These are phyloP conservation scores for Gadopsis marmoratus DNA, from an alignment of 2,797 vertebrate species.

Conservation along the genomic window DNA sequence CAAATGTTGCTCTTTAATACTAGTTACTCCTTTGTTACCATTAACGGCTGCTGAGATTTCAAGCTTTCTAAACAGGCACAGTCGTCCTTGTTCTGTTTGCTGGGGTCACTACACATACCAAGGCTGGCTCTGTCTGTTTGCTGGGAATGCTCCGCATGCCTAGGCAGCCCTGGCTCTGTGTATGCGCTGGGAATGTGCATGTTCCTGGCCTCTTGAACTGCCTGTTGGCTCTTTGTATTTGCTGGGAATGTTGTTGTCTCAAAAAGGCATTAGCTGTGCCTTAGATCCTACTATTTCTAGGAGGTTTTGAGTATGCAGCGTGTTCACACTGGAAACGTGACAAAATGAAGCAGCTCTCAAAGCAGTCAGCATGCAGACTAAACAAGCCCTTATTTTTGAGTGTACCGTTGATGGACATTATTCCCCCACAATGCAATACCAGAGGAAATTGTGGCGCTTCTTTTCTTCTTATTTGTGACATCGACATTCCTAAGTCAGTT, in stretches of 20 bases:
- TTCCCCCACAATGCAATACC: not conserved
- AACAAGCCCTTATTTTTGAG: not conserved
- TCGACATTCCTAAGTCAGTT: not conserved
- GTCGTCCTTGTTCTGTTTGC: not conserved
- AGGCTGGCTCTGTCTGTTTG: not conserved
- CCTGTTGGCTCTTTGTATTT: not conserved
- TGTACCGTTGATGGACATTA: not conserved
- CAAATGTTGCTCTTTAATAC: conserved; percentile 10
- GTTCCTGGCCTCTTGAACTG: not conserved
- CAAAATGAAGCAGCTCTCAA: not conserved
- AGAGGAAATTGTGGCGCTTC: not conserved
- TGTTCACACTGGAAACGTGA: not conserved
- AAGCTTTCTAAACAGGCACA: not conserved
- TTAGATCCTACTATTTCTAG: not conserved
- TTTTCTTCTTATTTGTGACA: not conserved
- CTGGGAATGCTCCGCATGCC: not conserved
- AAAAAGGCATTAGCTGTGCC: not conserved
- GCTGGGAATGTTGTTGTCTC: not conserved
- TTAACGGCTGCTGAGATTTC: conserved; percentile 2
- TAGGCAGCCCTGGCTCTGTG: not conserved
- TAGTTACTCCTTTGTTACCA: not conserved
- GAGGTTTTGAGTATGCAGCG: not conserved
- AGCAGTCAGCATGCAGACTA: not conserved
- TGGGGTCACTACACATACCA: not conserved
- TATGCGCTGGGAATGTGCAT: not conserved